Evolutionary conservation across 2,888 invertebrate genomes (phyloP).

Genomic region (Drosophila mettleri): DNA sequence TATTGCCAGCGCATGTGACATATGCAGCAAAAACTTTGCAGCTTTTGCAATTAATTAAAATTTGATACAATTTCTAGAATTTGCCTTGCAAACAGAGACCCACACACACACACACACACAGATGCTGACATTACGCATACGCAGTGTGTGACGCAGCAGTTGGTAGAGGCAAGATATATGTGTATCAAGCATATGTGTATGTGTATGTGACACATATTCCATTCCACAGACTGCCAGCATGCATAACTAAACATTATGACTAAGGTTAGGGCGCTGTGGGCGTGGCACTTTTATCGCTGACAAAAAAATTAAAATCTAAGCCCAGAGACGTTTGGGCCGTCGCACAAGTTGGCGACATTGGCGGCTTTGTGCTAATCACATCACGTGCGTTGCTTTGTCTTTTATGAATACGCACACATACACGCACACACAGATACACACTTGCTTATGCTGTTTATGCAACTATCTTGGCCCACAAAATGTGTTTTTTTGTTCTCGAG

Average conservation of each 20-base stretch:
- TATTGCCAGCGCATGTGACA: conserved; percentile 5
- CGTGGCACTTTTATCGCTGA: conserved; percentile 56
- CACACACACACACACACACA: background rate
- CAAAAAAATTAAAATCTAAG: conserved; percentile 79
- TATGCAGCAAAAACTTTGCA: conserved; percentile 9
- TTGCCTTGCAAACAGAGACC: conserved; percentile 1
- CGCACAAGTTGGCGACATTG: conserved; percentile 30
- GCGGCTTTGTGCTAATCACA: conserved; percentile 75
- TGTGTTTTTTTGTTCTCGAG: conserved; percentile 22
- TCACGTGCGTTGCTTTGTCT: conserved; percentile 64
- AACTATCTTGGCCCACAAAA: conserved; percentile 54
- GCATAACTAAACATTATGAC: conserved; percentile 8
- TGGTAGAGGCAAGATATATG: background rate
- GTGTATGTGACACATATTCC: background rate
- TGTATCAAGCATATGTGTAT: background rate
- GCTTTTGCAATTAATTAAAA: conserved; percentile 29
- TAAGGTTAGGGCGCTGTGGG: background rate
- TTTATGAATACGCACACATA: conserved; percentile 27
- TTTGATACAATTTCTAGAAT: conserved; percentile 13
- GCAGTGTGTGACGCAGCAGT: background rate
- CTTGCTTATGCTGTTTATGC: conserved; percentile 46
- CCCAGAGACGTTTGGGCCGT: conserved; percentile 54
- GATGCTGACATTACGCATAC: conserved; percentile 9
- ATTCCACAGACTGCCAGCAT: background rate
- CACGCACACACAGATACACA: conserved; percentile 7